Conservation (phyloP, 1,140 invertebrate species). For the Aphelinus certus region DNA sequence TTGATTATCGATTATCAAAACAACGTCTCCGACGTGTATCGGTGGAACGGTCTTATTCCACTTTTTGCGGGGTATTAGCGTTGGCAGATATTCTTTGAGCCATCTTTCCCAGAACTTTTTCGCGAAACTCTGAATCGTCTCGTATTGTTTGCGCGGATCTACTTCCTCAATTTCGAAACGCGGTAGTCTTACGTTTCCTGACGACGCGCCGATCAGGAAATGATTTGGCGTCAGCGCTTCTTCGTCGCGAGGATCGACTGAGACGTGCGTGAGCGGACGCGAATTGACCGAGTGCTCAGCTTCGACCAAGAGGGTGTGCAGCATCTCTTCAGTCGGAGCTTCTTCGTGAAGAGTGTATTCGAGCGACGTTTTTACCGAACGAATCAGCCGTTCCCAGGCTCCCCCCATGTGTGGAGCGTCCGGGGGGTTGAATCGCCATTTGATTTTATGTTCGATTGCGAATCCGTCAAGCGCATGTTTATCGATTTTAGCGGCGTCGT, state of each 20-base stretch:
- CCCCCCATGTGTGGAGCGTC: not conserved
- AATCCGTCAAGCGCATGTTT: not conserved
- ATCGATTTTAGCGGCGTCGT: not conserved
- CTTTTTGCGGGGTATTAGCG: no score
- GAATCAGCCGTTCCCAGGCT: not conserved
- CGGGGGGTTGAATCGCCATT: not conserved
- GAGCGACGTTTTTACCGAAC: not conserved
- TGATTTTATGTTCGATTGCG: not conserved
- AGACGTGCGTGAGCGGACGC: not conserved
- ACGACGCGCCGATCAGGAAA: not conserved
- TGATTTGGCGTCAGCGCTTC: not conserved
- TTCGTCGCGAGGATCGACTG: not conserved
- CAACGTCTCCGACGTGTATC: no score
- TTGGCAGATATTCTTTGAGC: no score
- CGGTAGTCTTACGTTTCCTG: no score
- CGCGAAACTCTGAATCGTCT: no score
- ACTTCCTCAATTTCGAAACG: no score
- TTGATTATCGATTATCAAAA: no score
- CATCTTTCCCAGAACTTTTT: no score
- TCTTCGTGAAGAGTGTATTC: not conserved
- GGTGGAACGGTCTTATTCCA: no score
- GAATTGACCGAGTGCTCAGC: constrained; percentile 11
- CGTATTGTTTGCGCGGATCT: no score
- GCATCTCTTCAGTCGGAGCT: not conserved
- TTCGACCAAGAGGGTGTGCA: not conserved